Percentiles rank a stretch among this genome's conserved stretches.
phyloP scores from a whole-genome alignment of 2,113 vertebrate genomes.

The Triplophysa dalaica region DNA sequence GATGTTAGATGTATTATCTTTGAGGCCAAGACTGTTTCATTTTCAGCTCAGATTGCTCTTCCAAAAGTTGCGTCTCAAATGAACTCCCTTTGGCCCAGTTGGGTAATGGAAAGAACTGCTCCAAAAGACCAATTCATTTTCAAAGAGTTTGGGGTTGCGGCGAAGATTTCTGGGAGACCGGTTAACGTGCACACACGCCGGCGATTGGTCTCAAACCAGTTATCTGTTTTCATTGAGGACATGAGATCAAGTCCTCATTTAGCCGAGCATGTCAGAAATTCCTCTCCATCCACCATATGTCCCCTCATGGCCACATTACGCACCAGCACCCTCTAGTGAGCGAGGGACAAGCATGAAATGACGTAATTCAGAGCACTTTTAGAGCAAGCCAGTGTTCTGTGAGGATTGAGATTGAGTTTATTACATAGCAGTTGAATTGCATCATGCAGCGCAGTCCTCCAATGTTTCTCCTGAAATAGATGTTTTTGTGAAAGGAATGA shows the following conservation, averaged over 20 bases:
- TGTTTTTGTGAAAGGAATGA: slow-evolving; percentile 4
- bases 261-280: not conserved
- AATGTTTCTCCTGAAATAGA: slow-evolving; percentile 18
- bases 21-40: not conserved
- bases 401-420: slow-evolving; percentile 29
- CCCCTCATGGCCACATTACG: slow-evolving; percentile 22
- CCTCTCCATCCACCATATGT: slow-evolving; percentile 5
- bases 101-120: slow-evolving; percentile 20
- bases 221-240: not conserved
- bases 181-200: not conserved
- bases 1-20: not conserved
- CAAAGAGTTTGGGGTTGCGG: slow-evolving; percentile 5
- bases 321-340: slow-evolving; percentile 52
- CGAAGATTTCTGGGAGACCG: not conserved
- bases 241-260: slow-evolving; percentile 23
- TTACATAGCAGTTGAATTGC: slow-evolving; percentile 29
- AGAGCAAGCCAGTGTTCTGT: slow-evolving; percentile 33
- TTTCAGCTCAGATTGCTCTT: not conserved
- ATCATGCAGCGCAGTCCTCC: slow-evolving; percentile 8
- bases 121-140: slow-evolving; percentile 12
- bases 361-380: slow-evolving; percentile 33
- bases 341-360: slow-evolving; percentile 17
- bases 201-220: not conserved
- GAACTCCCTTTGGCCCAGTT: slow-evolving; percentile 23
- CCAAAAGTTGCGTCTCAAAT: slow-evolving; percentile 1